Evolutionary conservation across 2,113 vertebrate genomes (phyloP).

Genomic region (Platichthys stellatus): DNA sequence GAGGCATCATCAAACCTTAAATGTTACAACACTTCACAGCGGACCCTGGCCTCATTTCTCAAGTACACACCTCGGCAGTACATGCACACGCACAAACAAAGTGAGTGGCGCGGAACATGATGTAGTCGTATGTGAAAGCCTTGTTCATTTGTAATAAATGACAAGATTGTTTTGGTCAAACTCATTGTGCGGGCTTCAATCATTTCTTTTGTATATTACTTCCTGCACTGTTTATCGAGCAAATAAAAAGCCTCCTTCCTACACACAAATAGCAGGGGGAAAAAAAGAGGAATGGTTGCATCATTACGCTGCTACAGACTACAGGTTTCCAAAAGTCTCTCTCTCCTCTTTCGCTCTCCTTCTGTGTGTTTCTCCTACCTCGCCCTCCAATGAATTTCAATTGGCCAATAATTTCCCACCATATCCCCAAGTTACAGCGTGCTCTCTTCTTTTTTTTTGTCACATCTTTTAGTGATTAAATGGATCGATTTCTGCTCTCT

Average conservation of each 20-base stretch:
- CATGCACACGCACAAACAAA: constrained; percentile 22
- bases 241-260: constrained; percentile 51
- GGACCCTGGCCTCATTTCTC: constrained; percentile 38
- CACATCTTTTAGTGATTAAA: constrained; percentile 77
- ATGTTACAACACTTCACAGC: constrained; percentile 50
- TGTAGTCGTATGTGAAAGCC: not conserved
- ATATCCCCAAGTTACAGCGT: constrained; percentile 57
- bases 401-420: constrained; percentile 73
- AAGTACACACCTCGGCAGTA: constrained; percentile 24
- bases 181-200: constrained; percentile 22
- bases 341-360: constrained; percentile 7
- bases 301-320: constrained; percentile 49
- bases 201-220: constrained; percentile 44
- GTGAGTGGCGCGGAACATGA: constrained; percentile 32
- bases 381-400: constrained; percentile 66
- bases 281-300: constrained; percentile 59
- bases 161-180: constrained; percentile 32
- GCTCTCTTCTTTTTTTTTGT: constrained; percentile 51
- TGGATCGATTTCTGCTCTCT: constrained; percentile 77
- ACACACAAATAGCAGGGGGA: constrained; percentile 15
- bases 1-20: constrained; percentile 76
- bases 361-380: not conserved
- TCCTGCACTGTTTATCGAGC: constrained; percentile 16
- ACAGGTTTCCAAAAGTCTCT: constrained; percentile 37
- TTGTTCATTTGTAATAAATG: constrained; percentile 30